These are phyloP conservation scores for Anas platyrhynchos DNA, from an alignment of 2,113 vertebrate genomes.

Conservation along the genomic window DNA sequence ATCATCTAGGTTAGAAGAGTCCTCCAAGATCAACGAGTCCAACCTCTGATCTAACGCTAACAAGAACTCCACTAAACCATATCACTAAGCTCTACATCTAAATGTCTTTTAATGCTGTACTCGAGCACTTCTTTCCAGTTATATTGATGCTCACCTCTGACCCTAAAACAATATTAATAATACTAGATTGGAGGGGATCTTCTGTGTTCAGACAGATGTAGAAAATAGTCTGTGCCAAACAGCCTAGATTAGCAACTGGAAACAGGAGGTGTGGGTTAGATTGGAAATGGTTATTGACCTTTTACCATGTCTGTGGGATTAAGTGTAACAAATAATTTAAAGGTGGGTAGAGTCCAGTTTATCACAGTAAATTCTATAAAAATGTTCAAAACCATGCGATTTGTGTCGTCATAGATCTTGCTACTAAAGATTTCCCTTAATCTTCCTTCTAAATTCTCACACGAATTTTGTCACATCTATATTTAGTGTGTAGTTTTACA, in stretches of 20 bases:
- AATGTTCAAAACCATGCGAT: not conserved
- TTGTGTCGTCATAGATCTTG: not conserved
- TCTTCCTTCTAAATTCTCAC: not conserved
- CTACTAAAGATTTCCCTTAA: not conserved
- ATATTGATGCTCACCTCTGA: not conserved
- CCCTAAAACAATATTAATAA: not conserved
- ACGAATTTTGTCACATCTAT: not conserved
- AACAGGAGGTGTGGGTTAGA: not conserved
- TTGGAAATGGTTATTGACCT: not conserved
- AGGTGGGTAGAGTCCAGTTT: not conserved
- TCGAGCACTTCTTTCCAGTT: not conserved
- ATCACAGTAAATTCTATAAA: not conserved
- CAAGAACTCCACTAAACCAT: too few relatives aligned
- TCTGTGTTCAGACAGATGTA: not conserved
- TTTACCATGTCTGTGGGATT: not conserved
- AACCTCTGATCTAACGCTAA: too few relatives aligned
- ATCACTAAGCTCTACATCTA: too few relatives aligned
- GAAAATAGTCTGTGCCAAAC: slow-evolving; percentile 1
- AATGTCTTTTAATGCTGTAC: rapidly evolving
- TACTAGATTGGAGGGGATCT: not conserved
- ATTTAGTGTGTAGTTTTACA: not conserved
- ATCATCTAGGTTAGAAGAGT: too few relatives aligned
- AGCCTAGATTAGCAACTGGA: slow-evolving; percentile 4
- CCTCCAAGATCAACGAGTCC: too few relatives aligned
- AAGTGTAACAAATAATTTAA: not conserved